Conservation (phyloP, 2,113 vertebrate genomes). For the Vicugna pacos region DNA sequence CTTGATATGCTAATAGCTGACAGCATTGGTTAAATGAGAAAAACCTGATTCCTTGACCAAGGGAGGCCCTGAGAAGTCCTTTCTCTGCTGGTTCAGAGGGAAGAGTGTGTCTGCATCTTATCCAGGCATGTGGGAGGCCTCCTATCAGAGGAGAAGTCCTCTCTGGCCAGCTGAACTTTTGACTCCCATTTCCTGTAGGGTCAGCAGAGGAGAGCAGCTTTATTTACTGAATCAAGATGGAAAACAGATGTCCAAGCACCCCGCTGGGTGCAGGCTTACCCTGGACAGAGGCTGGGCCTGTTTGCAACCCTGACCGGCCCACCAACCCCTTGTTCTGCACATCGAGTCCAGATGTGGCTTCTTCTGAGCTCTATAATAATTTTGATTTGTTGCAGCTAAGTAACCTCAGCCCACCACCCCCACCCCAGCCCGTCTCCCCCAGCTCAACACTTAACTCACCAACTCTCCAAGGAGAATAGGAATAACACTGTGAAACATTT, state of each 20-base stretch:
- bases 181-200: conserved; percentile 64
- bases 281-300: conserved; percentile 58
- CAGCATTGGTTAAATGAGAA: background rate
- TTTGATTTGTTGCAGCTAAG: conserved; percentile 55
- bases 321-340: background rate
- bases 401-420: background rate
- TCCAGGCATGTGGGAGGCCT: background rate
- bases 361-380: conserved; percentile 48
- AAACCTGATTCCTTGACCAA: background rate
- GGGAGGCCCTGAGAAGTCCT: background rate
- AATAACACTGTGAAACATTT: accelerated
- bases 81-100: background rate
- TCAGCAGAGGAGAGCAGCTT: conserved; percentile 60
- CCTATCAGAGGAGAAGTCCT: background rate
- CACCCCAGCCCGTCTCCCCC: no score
- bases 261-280: conserved; percentile 46
- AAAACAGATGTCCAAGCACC: conserved; percentile 69
- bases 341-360: conserved; percentile 58
- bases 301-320: background rate
- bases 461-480: background rate
- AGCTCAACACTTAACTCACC: background rate
- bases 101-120: background rate
- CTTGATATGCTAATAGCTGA: background rate
- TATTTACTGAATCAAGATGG: conserved; percentile 70
- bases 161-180: background rate